Evolutionary conservation across 2,888 invertebrate genomes (phyloP).

Genomic region (Abrostola tripartita): DNA sequence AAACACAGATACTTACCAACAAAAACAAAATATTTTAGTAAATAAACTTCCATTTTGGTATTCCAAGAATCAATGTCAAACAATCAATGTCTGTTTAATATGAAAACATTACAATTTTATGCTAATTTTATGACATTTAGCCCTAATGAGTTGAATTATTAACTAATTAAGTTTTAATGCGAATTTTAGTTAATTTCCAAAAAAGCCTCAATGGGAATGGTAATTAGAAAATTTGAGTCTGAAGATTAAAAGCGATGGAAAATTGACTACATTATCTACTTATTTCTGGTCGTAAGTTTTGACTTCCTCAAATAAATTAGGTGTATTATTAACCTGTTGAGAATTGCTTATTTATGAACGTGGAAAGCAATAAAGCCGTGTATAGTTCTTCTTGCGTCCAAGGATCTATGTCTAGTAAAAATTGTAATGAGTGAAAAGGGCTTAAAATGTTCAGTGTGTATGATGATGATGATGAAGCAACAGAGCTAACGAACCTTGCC

Average conservation of each 20-base stretch:
- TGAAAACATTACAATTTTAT: background rate
- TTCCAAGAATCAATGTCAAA: background rate
- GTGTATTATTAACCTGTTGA: too few species aligned
- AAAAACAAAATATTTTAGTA: background rate
- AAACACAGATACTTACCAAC: constrained; percentile 19
- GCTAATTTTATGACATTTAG: constrained; percentile 6
- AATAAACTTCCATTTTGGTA: constrained; percentile 11
- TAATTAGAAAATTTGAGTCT: constrained; percentile 8
- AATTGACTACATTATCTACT: too few species aligned
- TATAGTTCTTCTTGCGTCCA: too few species aligned
- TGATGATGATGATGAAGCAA: too few species aligned
- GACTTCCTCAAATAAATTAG: too few species aligned
- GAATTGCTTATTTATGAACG: too few species aligned
- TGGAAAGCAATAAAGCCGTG: too few species aligned
- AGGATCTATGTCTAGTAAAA: too few species aligned
- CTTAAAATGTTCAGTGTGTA: too few species aligned
- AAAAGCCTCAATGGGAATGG: background rate
- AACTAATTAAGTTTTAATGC: constrained; percentile 24
- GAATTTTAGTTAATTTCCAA: constrained; percentile 5
- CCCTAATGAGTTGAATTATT: constrained; percentile 22
- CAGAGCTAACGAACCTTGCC: too few species aligned
- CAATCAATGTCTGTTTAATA: background rate
- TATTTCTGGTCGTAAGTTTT: background rate
- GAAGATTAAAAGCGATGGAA: background rate
- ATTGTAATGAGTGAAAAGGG: too few species aligned